Evolutionary conservation across 2,888 invertebrate species (phyloP), one percentile per base, ranked within the genome.

Genomic region (Spisula subtruncata): DNA sequence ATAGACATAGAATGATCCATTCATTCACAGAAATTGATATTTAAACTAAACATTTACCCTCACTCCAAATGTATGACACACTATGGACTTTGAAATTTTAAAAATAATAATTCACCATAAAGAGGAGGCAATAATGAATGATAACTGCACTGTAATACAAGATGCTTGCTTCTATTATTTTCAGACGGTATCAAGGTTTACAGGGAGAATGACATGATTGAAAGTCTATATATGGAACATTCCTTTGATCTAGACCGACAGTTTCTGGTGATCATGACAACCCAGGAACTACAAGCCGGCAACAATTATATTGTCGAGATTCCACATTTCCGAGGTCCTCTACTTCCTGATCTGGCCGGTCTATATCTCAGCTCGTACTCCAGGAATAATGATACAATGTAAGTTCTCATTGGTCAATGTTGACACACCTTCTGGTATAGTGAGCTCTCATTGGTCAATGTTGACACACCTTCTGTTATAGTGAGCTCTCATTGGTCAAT

Each of bases 271-370:
- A 97, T 98, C 89, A 97, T 97, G 85, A 97, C 98, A 92, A 97
- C 97, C 35, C 1, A 32, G 10, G 41, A 20, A 14, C 48, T 83
- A 0, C 25, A 18, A 60, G 79, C 84, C 1, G 98, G 98, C 20
- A 97, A 97, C 75, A 97, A 97, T 92, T 98, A 98, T 96, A 97
- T 97, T 83, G 96, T 99, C 91, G 97, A 97, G 92, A 98, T 98
- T 87, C 12, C 87, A 1, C 97, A 97, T 83, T 98, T 98, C 95
- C 97, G 97, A 14, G 98, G 98, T 0, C 97, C 97, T 89, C 97
- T 98, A 85, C 98, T 98, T 8, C 92, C 93, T 46, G 95, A 95
- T 75, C 89, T 95, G 12, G 92, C 93, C 10, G 95, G 95, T 5
- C 85, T 95, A n/a, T 95, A 95, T 83, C 92, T 94, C 0, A 95